Conservation (phyloP, 2,888 invertebrate species). For the Zele albiditarsus region DNA sequence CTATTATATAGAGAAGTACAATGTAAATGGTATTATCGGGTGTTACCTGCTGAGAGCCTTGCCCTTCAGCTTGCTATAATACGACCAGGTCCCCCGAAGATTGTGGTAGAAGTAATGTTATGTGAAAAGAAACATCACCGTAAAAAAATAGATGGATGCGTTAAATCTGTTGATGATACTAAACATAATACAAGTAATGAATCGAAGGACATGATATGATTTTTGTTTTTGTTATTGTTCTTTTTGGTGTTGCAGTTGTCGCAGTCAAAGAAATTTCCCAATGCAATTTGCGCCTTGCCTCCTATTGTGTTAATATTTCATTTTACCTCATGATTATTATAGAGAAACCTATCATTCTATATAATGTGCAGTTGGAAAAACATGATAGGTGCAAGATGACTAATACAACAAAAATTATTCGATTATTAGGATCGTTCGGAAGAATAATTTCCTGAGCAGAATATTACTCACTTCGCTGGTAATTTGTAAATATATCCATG, state of each 20-base stretch:
- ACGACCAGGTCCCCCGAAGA: constrained; percentile 72
- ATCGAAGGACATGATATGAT: constrained; percentile 41
- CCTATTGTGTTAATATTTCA: not conserved
- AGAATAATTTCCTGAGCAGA: not conserved
- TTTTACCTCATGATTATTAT: not conserved
- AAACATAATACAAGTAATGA: constrained; percentile 41
- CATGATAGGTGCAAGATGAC: constrained; percentile 1
- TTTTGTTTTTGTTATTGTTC: constrained; percentile 30
- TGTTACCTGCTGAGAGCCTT: constrained; percentile 85
- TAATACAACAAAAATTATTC: constrained; percentile 28
- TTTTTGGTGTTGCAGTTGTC: not conserved
- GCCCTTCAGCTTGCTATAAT: constrained; percentile 86
- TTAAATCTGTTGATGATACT: constrained; percentile 50
- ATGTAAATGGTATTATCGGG: constrained; percentile 74
- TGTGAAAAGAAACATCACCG: constrained; percentile 66
- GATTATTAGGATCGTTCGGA: not conserved
- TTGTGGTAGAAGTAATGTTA: constrained; percentile 65
- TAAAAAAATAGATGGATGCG: constrained; percentile 61
- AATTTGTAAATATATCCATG: constrained; percentile 96
- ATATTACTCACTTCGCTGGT: constrained; percentile 89
- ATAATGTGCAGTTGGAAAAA: not conserved
- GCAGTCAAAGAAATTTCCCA: not conserved
- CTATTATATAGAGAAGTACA: constrained; percentile 40
- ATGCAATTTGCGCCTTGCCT: not conserved
- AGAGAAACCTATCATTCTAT: not conserved